Base-by-base conservation (phyloP, 2,113 vertebrate species). In the Siniperca knerii region DNA sequence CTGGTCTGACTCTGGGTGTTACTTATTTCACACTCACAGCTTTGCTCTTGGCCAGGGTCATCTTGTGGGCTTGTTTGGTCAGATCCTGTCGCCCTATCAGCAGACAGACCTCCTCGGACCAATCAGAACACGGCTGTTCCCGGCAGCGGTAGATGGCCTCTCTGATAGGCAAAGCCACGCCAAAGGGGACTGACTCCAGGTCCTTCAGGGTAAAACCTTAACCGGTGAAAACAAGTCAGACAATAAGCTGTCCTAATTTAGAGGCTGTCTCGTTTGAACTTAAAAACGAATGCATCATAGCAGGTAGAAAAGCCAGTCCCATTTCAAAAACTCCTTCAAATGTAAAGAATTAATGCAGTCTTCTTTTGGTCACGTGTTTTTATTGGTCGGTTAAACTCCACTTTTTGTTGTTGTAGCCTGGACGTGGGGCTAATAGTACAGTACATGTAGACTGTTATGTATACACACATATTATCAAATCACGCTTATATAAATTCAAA, bases 1-100 rank as follows among this genome's bases (percentile, higher is more conserved):
- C 0, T 73, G 44, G 4, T 76, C 42, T 13, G 12, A 21, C 10
- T 40, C 11, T 65, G 20, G 8, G 15, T 65, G 68, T 64, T 20
- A 37, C 5, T 44, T 3, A 66, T 65, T 75, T 75, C 15, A n/a
- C 12, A 97, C 98, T 97, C 92, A 99, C 98, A 35, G 97, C 95
- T 96, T 97, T 99, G 66, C 94, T 95, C 93, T 97, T 97, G 48
- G 96, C 97, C 81, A 98, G 85, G 65, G 96, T 97, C 86, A 97
- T 97, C 88, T 98, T 97, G 57, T 97, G 97, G 0, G 98, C 98
- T 92, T 99, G 98, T 74, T 97, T 99, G 77, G 96, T 99, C 44
- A 99, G 95, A 89, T 99, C 98, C 92, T 99, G 98, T 25, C 98
- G 96, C 29, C 98, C 98, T 55, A 99, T 99, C 88, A 99, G 91